Percentiles rank a stretch among this genome's conserved stretches.
Evolutionary conservation across 2,113 vertebrate genomes (phyloP).

Genomic region (Plotosus lineatus): DNA sequence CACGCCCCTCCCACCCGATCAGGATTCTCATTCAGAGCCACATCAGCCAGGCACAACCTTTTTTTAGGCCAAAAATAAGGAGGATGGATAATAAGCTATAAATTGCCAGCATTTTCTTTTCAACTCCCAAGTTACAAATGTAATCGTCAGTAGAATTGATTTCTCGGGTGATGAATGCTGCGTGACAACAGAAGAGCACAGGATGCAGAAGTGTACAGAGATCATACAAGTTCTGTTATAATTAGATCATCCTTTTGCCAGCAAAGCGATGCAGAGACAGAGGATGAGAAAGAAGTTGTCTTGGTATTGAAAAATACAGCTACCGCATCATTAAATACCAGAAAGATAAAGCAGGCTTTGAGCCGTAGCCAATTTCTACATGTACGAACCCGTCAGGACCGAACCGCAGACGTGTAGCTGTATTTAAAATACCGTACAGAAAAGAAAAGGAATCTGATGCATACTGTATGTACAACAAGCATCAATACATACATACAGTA

Average conservation of each 20-base stretch:
- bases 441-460: constrained; percentile 56
- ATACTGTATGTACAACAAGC: constrained; percentile 65
- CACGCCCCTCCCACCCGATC: background rate
- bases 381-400: too few relatives aligned
- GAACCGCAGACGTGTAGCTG: constrained; percentile 58
- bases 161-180: constrained; percentile 10
- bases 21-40: constrained; percentile 3
- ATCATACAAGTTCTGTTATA: constrained; percentile 57
- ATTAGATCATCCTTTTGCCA: constrained; percentile 81
- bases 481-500: constrained; percentile 61
- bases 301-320: constrained; percentile 69
- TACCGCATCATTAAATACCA: constrained; percentile 34
- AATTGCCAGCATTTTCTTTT: constrained; percentile 19
- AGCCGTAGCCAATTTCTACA: background rate
- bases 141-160: constrained; percentile 2
- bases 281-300: constrained; percentile 52
- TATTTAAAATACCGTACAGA: constrained; percentile 58
- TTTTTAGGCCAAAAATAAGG: background rate
- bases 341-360: background rate
- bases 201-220: constrained; percentile 27
- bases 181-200: constrained; percentile 25
- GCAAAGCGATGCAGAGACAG: constrained; percentile 72
- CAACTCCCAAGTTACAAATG: constrained; percentile 14
- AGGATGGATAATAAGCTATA: constrained; percentile 4
- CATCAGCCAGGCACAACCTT: constrained; percentile 5